Percentiles rank a stretch among this genome's conserved stretches.
phyloP scores from a whole-genome alignment of 2,888 invertebrate genomes.

The Anagyrus pseudococci region DNA sequence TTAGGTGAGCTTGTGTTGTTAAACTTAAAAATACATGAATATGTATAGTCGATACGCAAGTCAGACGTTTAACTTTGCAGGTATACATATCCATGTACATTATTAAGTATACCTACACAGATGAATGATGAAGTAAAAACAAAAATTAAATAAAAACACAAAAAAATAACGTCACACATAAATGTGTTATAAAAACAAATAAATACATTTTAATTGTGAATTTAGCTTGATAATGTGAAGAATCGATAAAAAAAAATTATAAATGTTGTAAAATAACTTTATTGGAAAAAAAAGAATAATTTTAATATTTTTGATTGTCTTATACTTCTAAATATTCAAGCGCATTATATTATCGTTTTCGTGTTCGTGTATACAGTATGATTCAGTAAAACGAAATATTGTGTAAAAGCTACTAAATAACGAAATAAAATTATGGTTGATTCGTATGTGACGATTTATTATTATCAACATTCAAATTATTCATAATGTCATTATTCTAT shows the following conservation, averaged over 20 bases:
- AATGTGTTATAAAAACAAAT: constrained; percentile 46
- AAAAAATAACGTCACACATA: constrained; percentile 43
- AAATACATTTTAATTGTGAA: constrained; percentile 47
- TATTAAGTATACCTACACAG: no score
- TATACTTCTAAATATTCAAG: constrained; percentile 49
- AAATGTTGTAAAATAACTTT: constrained; percentile 55
- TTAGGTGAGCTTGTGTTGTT: constrained; percentile 46
- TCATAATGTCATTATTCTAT: neutral
- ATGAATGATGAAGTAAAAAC: no score
- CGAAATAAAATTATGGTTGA: constrained; percentile 53
- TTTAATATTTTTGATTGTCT: constrained; percentile 53
- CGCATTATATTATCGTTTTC: constrained; percentile 48
- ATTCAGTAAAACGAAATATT: constrained; percentile 48
- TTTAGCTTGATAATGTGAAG: constrained; percentile 46
- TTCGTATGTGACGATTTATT: constrained; percentile 43
- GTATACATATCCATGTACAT: no score
- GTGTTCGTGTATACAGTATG: constrained; percentile 51
- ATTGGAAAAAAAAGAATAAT: constrained; percentile 45
- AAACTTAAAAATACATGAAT: constrained; percentile 37
- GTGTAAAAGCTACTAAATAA: constrained; percentile 54
- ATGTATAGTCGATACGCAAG: no score
- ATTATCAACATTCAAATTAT: neutral
- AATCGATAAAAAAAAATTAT: constrained; percentile 4
- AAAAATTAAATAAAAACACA: no score
- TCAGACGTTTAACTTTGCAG: no score